Evolutionary conservation across 2,113 vertebrate species (phyloP).

Genomic region (Silurus glanis): DNA sequence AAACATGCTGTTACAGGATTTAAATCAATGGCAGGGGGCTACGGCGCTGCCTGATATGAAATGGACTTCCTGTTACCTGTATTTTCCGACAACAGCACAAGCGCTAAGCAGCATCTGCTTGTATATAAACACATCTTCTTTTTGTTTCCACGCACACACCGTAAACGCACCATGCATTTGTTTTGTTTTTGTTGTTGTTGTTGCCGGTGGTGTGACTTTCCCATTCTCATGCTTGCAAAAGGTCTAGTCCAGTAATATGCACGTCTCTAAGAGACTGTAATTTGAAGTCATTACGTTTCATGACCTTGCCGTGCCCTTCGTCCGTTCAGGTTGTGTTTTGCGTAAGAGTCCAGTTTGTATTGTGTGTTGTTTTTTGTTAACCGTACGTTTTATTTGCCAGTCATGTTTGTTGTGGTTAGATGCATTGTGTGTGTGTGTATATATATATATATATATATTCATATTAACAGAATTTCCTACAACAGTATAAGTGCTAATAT

Average conservation of each 20-base stretch:
- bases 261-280: background rate
- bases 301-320: background rate
- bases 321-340: background rate
- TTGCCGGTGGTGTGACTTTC: background rate
- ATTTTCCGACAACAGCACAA: background rate
- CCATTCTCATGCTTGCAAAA: background rate
- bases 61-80: background rate
- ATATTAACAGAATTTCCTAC: too few relatives aligned
- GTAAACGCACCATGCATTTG: background rate
- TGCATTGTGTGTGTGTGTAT: too few relatives aligned
- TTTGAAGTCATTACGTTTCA: background rate
- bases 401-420: background rate
- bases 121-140: background rate
- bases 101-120: slow-evolving; percentile 43
- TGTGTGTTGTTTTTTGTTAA: background rate
- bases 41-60: background rate
- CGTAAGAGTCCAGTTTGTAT: background rate
- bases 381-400: background rate
- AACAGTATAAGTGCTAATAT: too few relatives aligned
- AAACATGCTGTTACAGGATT: background rate
- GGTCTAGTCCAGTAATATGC: background rate
- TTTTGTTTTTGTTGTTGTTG: background rate
- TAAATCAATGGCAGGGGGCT: background rate
- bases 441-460: too few relatives aligned
- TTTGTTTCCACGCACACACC: background rate